phyloP scores from a whole-genome alignment of 1,140 invertebrate genomes.

The Drosophila funebris region DNA sequence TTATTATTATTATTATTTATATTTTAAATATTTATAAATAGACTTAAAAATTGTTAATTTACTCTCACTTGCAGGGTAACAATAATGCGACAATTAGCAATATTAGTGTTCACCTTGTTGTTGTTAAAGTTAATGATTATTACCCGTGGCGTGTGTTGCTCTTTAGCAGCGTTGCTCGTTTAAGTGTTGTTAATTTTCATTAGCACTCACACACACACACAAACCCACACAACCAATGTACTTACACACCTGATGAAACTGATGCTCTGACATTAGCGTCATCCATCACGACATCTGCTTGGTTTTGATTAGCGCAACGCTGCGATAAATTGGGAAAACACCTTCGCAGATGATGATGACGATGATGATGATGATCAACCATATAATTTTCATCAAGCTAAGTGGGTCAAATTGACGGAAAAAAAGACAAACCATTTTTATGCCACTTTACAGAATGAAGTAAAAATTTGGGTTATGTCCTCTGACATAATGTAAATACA shows the following conservation, averaged over 20 bases:
- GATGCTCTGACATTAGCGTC: constrained; percentile 47
- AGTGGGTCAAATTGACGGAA: constrained; percentile 34
- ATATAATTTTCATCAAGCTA: constrained; percentile 23
- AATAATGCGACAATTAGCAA: not conserved
- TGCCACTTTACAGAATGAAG: not conserved
- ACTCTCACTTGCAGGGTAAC: not conserved
- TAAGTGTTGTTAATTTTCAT: constrained; percentile 65
- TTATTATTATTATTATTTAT: too few relatives aligned
- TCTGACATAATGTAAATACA: not conserved
- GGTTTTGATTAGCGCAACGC: constrained; percentile 60
- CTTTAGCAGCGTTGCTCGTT: constrained; percentile 41
- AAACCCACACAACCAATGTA: not conserved
- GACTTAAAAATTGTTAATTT: too few relatives aligned
- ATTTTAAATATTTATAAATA: too few relatives aligned
- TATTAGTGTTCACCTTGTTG: not conserved
- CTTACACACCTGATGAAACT: constrained; percentile 27
- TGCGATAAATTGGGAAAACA: constrained; percentile 52
- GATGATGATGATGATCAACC: constrained; percentile 2
- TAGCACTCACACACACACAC: constrained; percentile 32
- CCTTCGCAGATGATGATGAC: not conserved
- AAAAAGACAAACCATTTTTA: constrained; percentile 16
- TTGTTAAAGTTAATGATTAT: constrained; percentile 6
- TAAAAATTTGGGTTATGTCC: constrained; percentile 2
- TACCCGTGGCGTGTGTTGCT: constrained; percentile 54
- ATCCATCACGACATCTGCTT: constrained; percentile 64